A percentile compares a stretch with the other conserved stretches of the same genome.
Conservation (phyloP, 2,797 vertebrate genomes). For the Pangasius djambal region DNA sequence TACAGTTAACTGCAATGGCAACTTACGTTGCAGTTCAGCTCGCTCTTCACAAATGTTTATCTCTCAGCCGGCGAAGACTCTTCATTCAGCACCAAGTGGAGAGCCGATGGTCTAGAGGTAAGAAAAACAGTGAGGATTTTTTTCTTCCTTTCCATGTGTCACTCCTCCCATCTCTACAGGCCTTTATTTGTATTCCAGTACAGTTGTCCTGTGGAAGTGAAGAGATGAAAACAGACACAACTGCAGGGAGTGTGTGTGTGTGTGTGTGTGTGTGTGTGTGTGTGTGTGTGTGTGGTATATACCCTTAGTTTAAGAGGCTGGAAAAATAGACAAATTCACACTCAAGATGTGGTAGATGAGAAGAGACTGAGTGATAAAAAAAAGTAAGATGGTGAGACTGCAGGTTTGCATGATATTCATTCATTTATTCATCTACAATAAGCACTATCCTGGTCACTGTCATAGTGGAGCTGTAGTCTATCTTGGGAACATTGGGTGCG, state of each 20-base stretch:
- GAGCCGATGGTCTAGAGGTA: slow-evolving; percentile 22
- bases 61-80: slow-evolving; percentile 38
- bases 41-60: slow-evolving; percentile 48
- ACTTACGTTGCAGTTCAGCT: slow-evolving; percentile 46
- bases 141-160: slow-evolving; percentile 1
- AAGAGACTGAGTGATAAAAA: slow-evolving; percentile 43
- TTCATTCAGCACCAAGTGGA: slow-evolving; percentile 29
- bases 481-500: neutral
- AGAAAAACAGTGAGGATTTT: slow-evolving; percentile 2
- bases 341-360: slow-evolving; percentile 30
- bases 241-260: slow-evolving; percentile 29
- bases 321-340: slow-evolving; percentile 68
- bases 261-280: neutral
- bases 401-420: neutral
- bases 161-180: neutral
- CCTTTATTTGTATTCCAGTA: slow-evolving; percentile 52
- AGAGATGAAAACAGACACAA: slow-evolving; percentile 34
- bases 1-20: slow-evolving; percentile 23
- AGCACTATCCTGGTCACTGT: neutral
- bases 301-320: slow-evolving; percentile 36
- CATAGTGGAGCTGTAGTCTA: neutral
- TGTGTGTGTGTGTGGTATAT: neutral
- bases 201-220: slow-evolving; percentile 24
- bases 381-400: neutral
- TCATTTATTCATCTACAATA: neutral